phyloP scores from a whole-genome alignment of 2,888 invertebrate genomes.

The Leucophora obtusa region DNA sequence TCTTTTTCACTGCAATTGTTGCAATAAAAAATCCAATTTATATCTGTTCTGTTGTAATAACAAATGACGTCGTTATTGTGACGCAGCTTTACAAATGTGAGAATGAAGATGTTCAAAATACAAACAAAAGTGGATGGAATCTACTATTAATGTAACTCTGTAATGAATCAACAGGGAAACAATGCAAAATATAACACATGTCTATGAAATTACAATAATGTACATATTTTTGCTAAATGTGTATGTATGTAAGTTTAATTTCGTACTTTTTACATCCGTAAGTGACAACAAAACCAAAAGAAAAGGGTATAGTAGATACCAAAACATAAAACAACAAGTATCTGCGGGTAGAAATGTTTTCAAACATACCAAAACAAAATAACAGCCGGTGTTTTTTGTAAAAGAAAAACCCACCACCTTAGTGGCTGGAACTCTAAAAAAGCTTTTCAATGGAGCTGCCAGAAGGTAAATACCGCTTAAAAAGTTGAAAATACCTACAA shows the following conservation, averaged over 20 bases:
- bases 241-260: not conserved
- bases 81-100: conserved; percentile 37
- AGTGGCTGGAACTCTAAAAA: not conserved
- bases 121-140: conserved; percentile 24
- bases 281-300: not conserved
- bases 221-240: no score
- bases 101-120: not conserved
- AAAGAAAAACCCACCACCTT: not conserved
- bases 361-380: conserved; percentile 18
- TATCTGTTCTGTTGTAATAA: conserved; percentile 17
- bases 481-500: not conserved
- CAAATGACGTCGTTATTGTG: conserved; percentile 61
- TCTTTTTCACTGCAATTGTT: conserved; percentile 4
- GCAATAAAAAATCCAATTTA: conserved; percentile 46
- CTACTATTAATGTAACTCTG: not conserved
- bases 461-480: not conserved
- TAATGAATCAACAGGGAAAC: conserved; percentile 27
- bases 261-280: not conserved
- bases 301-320: conserved; percentile 1
- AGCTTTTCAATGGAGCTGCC: conserved; percentile 22
- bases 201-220: conserved; percentile 1
- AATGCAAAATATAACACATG: conserved; percentile 16
- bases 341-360: not conserved
- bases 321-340: conserved; percentile 3
- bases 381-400: conserved; percentile 38